Conservation (phyloP, 2,797 vertebrate species). For the Microtus californicus region DNA sequence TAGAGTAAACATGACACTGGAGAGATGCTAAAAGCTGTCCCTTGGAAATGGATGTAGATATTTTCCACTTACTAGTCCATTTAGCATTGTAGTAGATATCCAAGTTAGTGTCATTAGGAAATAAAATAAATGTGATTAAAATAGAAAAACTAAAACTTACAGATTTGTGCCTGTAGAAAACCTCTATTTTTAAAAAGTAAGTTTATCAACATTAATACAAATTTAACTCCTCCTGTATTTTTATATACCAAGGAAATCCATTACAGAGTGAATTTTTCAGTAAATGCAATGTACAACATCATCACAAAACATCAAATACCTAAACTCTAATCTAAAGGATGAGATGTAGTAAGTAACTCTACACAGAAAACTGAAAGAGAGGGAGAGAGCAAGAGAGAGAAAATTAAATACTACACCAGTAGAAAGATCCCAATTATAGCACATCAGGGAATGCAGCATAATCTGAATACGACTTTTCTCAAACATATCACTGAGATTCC, state of each 20-base stretch:
- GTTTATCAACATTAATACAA: not conserved
- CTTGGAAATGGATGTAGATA: not conserved
- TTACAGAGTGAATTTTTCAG: slow-evolving; percentile 35
- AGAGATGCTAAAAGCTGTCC: slow-evolving; percentile 5
- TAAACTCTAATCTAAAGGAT: not conserved
- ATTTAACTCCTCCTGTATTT: not conserved
- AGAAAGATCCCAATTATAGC: not conserved
- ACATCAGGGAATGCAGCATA: not conserved
- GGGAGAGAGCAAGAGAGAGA: not conserved
- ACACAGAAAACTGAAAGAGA: not conserved
- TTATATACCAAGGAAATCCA: slow-evolving; percentile 12
- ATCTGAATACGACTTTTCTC: not conserved
- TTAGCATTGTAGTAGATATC: not conserved
- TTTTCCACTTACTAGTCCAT: not conserved
- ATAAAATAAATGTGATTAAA: not conserved
- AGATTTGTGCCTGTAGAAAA: not conserved
- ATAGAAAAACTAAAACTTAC: slow-evolving; percentile 29
- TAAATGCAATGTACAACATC: not conserved
- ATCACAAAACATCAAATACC: slow-evolving; percentile 26
- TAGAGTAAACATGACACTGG: not conserved
- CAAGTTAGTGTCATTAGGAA: not conserved
- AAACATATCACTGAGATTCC: not conserved
- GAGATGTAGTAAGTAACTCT: not conserved
- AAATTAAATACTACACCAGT: not conserved
- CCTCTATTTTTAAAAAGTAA: not conserved